phyloP scores from a whole-genome alignment of 37 sponge, comb jelly and placozoan genomes.

The Axinella damicornis region DNA sequence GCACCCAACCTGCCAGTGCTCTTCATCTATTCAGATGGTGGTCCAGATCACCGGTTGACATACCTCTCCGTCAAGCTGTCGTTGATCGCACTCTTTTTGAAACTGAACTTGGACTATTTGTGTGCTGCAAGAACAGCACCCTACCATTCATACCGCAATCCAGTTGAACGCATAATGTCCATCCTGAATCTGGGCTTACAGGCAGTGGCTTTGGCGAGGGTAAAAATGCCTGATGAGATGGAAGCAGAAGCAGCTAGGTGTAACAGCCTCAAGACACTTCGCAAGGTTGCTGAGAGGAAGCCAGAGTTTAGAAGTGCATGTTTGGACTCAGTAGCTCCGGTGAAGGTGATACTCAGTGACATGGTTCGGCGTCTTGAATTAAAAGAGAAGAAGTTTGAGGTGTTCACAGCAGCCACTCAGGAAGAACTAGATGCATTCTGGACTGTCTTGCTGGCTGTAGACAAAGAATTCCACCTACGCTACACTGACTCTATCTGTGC shows the following conservation, averaged over 20 bases:
- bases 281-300: too few species aligned
- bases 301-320: too few species aligned
- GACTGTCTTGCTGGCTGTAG: background rate
- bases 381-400: conserved; percentile 5
- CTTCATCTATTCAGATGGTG: conserved; percentile 50
- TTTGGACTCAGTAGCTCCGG: too few species aligned
- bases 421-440: conserved; percentile 18
- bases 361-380: background rate
- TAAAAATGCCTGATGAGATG: background rate
- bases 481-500: background rate
- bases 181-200: conserved; percentile 31
- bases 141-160: conserved; percentile 21
- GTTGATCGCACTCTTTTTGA: conserved; percentile 15
- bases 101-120: conserved; percentile 26
- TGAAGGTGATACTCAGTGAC: background rate
- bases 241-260: conserved; percentile 40
- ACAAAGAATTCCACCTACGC: background rate
- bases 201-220: conserved; percentile 16
- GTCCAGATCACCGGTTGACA: conserved; percentile 44
- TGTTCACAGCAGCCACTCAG: conserved; percentile 4
- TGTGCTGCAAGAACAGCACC: conserved; percentile 39
- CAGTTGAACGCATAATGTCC: conserved; percentile 33
- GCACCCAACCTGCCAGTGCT: background rate
- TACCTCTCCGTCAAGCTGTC: conserved; percentile 27
- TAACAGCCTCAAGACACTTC: conserved; percentile 10